Conservation (phyloP, 2,113 vertebrate species). For the Varanus komodoensis region DNA sequence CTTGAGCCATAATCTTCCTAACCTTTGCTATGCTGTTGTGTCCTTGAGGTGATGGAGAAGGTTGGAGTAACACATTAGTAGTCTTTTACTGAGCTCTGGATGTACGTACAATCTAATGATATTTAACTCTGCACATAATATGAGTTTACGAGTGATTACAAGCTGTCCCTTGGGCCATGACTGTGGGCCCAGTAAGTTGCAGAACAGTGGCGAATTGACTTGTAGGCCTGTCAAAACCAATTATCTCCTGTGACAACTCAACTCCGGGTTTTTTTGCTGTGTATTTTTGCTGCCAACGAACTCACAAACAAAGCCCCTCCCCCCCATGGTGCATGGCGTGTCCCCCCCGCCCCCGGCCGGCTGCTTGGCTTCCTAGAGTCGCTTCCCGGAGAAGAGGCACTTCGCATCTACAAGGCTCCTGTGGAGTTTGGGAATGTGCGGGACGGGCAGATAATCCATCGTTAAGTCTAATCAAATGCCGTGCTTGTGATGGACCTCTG, state of each 20-base stretch:
- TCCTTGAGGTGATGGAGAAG: constrained; percentile 81
- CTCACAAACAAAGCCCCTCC: constrained; percentile 15
- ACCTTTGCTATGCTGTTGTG: constrained; percentile 69
- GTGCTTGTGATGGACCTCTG: constrained; percentile 12
- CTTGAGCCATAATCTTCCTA: constrained; percentile 64
- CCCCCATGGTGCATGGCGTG: no score
- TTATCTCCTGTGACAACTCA: constrained; percentile 90
- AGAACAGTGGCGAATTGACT: constrained; percentile 97
- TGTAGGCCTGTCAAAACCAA: constrained; percentile 94
- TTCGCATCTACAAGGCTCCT: constrained; percentile 25
- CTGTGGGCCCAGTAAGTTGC: constrained; percentile 86
- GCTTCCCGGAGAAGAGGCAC: not conserved
- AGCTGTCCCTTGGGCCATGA: constrained; percentile 87
- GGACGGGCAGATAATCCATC: constrained; percentile 28
- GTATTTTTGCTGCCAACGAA: constrained; percentile 67
- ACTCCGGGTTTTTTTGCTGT: constrained; percentile 74
- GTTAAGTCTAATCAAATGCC: constrained; percentile 36
- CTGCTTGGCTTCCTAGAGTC: no score
- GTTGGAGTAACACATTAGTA: constrained; percentile 79
- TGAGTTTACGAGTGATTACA: constrained; percentile 93
- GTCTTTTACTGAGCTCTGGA: constrained; percentile 81
- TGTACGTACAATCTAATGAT: constrained; percentile 89
- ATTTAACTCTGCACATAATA: constrained; percentile 93
- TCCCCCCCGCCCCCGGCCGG: no score
- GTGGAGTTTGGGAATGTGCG: constrained; percentile 28